A percentile compares a stretch with the other conserved stretches of the same genome.
These are phyloP conservation scores for Hippocampus mohnikei DNA, from an alignment of 2,113 vertebrate genomes.

Conservation along the genomic window DNA sequence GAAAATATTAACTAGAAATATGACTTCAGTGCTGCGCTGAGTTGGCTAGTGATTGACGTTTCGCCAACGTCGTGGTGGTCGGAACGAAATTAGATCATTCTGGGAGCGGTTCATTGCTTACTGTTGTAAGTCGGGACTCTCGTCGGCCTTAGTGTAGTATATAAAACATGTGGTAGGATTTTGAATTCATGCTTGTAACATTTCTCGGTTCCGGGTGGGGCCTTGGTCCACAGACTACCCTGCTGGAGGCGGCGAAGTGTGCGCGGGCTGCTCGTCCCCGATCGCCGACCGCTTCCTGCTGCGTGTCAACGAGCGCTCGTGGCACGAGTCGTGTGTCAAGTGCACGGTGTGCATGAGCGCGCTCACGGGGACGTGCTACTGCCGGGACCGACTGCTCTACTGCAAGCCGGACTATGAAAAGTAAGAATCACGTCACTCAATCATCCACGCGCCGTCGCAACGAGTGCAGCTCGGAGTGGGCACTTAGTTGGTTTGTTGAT, in stretches of 20 bases:
- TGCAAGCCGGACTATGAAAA: slow-evolving; percentile 90
- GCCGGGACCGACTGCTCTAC: slow-evolving; percentile 82
- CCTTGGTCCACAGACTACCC: slow-evolving; percentile 65
- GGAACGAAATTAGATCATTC: too few relatives aligned
- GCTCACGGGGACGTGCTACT: slow-evolving; percentile 83
- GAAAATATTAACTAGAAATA: too few relatives aligned
- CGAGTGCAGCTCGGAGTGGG: too few relatives aligned
- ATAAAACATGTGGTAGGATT: too few relatives aligned
- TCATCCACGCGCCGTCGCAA: neutral
- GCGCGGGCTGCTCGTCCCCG: slow-evolving; percentile 81
- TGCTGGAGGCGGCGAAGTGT: slow-evolving; percentile 70
- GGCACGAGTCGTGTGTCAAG: slow-evolving; percentile 89
- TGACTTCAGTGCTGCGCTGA: too few relatives aligned
- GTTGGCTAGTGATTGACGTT: too few relatives aligned
- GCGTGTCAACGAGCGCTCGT: slow-evolving; percentile 83
- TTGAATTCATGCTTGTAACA: neutral
- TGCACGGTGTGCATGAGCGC: slow-evolving; percentile 79
- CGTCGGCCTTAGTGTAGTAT: too few relatives aligned
- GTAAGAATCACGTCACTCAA: slow-evolving; percentile 63
- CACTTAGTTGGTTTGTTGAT: too few relatives aligned
- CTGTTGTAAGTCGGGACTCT: neutral
- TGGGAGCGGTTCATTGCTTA: too few relatives aligned
- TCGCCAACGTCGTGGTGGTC: too few relatives aligned
- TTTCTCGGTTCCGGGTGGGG: neutral
- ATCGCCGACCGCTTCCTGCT: slow-evolving; percentile 87